Conservation (phyloP, 2,888 invertebrate genomes). For the Trypoxylon attenuatum region DNA sequence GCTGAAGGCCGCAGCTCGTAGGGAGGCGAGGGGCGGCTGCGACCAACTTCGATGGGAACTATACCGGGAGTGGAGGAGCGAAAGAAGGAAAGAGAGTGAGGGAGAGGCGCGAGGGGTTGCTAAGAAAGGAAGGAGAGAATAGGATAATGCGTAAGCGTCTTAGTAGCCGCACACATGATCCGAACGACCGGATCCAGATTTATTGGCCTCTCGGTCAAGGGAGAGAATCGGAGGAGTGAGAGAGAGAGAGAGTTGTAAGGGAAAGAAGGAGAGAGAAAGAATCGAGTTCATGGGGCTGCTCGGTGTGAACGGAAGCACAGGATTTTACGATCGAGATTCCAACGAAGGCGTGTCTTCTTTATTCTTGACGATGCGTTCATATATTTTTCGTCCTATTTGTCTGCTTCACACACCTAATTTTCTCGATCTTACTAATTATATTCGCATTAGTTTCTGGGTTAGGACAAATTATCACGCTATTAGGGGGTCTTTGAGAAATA, state of each 20-base stretch:
- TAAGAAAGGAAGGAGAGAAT: not conserved
- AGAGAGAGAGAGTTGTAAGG: not conserved
- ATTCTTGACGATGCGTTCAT: too few relatives aligned
- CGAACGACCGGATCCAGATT: slow-evolving; percentile 69
- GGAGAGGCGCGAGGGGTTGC: slow-evolving; percentile 26
- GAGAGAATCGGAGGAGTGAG: slow-evolving; percentile 20
- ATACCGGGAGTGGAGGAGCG: slow-evolving; percentile 44
- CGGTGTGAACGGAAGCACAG: slow-evolving; percentile 71
- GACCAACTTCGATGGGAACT: slow-evolving; percentile 71
- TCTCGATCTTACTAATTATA: too few relatives aligned
- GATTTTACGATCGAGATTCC: slow-evolving; percentile 66
- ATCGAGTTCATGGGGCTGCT: slow-evolving; percentile 35
- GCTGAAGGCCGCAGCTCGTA: slow-evolving; percentile 40
- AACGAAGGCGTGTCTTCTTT: slow-evolving; percentile 36
- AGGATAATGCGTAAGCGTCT: slow-evolving; percentile 67
- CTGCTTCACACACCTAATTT: too few relatives aligned
- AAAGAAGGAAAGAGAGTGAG: slow-evolving; percentile 24
- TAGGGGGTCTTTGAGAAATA: too few relatives aligned
- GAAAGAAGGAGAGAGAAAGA: slow-evolving; percentile 3
- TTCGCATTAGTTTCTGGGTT: too few relatives aligned
- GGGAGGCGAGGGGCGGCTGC: slow-evolving; percentile 47
- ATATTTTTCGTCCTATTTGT: too few relatives aligned
- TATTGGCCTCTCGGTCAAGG: slow-evolving; percentile 66
- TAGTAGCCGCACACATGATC: slow-evolving; percentile 70
- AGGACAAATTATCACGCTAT: too few relatives aligned